Evolutionary conservation across 2,113 vertebrate genomes (phyloP).

Genomic region (Eurystomus gularis): DNA sequence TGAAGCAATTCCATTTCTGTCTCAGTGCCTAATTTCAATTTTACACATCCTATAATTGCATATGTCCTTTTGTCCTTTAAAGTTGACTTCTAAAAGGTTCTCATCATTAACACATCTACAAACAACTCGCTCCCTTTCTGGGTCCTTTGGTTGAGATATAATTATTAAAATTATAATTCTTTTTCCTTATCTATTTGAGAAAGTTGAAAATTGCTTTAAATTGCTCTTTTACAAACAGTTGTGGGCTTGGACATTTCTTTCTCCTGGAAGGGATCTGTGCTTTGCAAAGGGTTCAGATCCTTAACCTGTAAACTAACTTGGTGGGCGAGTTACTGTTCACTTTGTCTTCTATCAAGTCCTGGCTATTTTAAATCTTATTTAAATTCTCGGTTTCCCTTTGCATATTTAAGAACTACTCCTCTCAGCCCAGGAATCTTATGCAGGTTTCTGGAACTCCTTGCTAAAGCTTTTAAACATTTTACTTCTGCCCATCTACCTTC

Average conservation of each 20-base stretch:
- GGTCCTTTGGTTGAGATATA: not conserved
- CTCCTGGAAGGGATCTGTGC: not conserved
- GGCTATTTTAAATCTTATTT: not conserved
- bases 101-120: slow-evolving; percentile 43
- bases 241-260: not conserved
- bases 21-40: slow-evolving; percentile 39
- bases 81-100: slow-evolving; percentile 22
- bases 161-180: slow-evolving; percentile 7
- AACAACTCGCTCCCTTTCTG: not conserved
- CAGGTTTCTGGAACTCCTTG: not conserved
- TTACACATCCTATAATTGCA: slow-evolving; percentile 42
- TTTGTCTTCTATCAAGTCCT: not conserved
- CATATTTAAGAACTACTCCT: not conserved
- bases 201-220: not conserved
- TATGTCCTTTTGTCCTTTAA: slow-evolving; percentile 46
- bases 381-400: not conserved
- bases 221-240: not conserved
- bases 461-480: not conserved
- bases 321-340: not conserved
- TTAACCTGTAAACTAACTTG: not conserved
- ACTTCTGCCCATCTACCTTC: not conserved
- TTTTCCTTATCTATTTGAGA: not conserved
- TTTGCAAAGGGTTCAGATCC: not conserved
- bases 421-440: not conserved
- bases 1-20: not conserved